These are phyloP conservation scores for Sipunculus nudus DNA, from an alignment of 2,888 invertebrate species.

Conservation along the genomic window DNA sequence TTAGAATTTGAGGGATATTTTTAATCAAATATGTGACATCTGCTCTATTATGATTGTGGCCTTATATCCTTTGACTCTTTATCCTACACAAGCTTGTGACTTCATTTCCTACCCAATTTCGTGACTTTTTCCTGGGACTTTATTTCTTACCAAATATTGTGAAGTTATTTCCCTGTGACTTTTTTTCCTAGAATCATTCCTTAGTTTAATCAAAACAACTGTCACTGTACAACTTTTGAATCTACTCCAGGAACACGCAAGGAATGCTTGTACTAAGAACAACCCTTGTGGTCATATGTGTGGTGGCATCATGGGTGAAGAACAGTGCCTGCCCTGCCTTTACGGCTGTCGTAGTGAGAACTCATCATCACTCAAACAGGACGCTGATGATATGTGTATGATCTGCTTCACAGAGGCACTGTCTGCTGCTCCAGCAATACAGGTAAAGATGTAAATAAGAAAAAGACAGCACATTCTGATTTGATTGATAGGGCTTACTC, in stretches of 20 bases:
- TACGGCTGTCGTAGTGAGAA: conserved; percentile 75
- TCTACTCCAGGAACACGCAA: conserved; percentile 76
- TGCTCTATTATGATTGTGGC: no score
- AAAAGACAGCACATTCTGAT: background rate
- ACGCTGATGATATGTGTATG: conserved; percentile 99
- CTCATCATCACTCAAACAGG: conserved; percentile 78
- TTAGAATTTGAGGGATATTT: no score
- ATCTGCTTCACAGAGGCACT: conserved; percentile 98
- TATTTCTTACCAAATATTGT: no score
- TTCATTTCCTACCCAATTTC: no score
- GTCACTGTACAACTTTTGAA: no score
- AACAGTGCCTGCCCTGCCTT: conserved; percentile 86
- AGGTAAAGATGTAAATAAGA: conserved; percentile 63
- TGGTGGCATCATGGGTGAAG: conserved; percentile 89
- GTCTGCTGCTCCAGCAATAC: conserved; percentile 92
- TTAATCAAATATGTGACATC: no score
- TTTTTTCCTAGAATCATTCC: no score
- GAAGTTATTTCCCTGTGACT: no score
- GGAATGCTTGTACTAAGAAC: conserved; percentile 83
- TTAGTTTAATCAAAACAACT: no score
- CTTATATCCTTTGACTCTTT: no score
- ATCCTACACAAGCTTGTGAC: no score
- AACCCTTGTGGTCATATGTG: conserved; percentile 91
- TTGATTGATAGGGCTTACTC: background rate
- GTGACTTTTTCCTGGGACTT: no score